These are phyloP conservation scores for Triplophysa tibetana DNA, from an alignment of 2,113 vertebrate genomes.

Conservation along the genomic window DNA sequence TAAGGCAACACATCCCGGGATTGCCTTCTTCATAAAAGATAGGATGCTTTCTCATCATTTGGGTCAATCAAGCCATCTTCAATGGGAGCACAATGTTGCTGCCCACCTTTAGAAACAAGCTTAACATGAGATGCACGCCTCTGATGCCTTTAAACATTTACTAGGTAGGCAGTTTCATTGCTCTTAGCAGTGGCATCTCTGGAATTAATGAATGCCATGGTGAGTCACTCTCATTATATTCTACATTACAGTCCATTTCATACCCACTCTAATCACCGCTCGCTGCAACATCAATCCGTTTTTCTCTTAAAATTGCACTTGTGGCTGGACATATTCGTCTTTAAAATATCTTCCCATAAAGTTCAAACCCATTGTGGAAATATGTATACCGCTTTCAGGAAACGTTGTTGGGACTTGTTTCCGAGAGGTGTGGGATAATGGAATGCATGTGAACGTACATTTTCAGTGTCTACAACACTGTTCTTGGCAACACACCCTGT, in stretches of 20 bases:
- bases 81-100: no score
- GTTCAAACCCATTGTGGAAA: background rate
- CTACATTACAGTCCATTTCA: constrained; percentile 43
- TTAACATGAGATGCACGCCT: background rate
- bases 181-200: constrained; percentile 2
- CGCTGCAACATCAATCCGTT: constrained; percentile 16
- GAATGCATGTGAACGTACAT: background rate
- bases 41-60: no score
- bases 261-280: constrained; percentile 40
- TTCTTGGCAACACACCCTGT: background rate
- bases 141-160: background rate
- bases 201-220: constrained; percentile 28
- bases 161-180: background rate
- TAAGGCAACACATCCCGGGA: no score
- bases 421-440: background rate
- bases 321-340: background rate
- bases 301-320: background rate
- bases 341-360: background rate
- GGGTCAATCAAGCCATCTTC: no score
- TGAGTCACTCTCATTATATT: constrained; percentile 45
- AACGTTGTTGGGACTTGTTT: background rate
- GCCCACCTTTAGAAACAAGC: background rate
- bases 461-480: background rate
- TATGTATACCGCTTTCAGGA: background rate
- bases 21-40: no score